phyloP scores from a whole-genome alignment of 2,888 invertebrate species.

The Halictus quadricinctus region DNA sequence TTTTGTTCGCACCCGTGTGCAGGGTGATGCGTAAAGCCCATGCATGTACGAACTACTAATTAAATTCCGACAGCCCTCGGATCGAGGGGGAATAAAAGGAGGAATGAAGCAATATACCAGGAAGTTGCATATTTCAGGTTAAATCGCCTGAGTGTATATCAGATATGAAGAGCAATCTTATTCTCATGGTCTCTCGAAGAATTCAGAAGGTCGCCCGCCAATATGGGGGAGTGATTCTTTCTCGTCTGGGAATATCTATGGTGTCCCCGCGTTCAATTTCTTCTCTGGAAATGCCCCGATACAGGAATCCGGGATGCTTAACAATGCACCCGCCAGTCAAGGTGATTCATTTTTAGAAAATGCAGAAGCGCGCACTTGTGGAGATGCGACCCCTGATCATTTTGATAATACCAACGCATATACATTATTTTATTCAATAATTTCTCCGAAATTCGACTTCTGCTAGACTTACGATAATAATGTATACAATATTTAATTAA shows the following conservation, averaged over 20 bases:
- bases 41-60: constrained; percentile 31
- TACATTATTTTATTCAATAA: background rate
- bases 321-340: background rate
- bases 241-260: background rate
- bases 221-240: background rate
- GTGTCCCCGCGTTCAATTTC: background rate
- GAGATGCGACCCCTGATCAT: background rate
- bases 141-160: constrained; percentile 11
- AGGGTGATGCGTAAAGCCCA: background rate
- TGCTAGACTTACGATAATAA: background rate
- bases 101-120: constrained; percentile 25
- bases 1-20: background rate
- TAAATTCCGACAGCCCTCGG: constrained; percentile 33
- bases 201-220: constrained; percentile 7
- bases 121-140: constrained; percentile 15
- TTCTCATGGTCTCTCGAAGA: background rate
- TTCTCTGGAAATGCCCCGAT: background rate
- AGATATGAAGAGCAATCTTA: constrained; percentile 1
- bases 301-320: background rate
- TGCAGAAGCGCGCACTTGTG: background rate
- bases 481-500: too few species aligned
- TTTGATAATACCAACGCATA: background rate
- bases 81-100: constrained; percentile 17
- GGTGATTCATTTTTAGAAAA: background rate
- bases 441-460: background rate